A percentile compares a stretch with the other conserved stretches of the same genome.
Conservation (phyloP, 92 coral and sea anemone genomes). For the Zoanthus gigantus region DNA sequence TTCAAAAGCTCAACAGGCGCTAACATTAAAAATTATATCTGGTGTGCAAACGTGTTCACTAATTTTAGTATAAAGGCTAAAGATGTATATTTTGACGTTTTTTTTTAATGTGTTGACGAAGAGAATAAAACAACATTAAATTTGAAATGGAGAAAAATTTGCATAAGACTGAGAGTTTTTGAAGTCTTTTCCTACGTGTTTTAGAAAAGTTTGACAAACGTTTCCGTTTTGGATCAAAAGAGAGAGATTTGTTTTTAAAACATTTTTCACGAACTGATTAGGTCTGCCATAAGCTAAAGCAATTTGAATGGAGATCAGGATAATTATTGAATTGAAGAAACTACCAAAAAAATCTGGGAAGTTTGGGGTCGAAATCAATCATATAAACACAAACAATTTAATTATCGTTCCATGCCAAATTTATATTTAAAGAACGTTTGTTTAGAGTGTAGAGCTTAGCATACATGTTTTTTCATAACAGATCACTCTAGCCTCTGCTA, state of each 20-base stretch:
- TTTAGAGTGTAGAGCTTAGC: too few species aligned
- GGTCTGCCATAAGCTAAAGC: background rate
- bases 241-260: slow-evolving; percentile 19
- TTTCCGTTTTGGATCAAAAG: slow-evolving; percentile 14
- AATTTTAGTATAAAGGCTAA: slow-evolving; percentile 1
- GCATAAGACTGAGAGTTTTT: slow-evolving; percentile 18
- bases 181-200: background rate
- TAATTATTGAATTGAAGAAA: background rate
- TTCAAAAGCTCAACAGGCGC: slow-evolving; percentile 21
- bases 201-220: slow-evolving; percentile 19
- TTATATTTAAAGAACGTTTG: background rate
- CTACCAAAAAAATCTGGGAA: background rate
- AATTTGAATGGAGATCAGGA: background rate
- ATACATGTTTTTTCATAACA: too few species aligned
- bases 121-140: background rate
- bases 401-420: background rate
- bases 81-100: too few species aligned
- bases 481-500: too few species aligned
- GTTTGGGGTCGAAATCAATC: background rate
- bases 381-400: background rate
- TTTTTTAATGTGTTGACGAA: slow-evolving; percentile 1
- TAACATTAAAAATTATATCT: background rate
- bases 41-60: background rate
- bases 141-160: background rate
- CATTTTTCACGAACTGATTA: background rate